Evolutionary conservation across 2,113 vertebrate genomes (phyloP), one percentile per base, ranked within the genome.

Genomic region (Nothoprocta perdicaria): DNA sequence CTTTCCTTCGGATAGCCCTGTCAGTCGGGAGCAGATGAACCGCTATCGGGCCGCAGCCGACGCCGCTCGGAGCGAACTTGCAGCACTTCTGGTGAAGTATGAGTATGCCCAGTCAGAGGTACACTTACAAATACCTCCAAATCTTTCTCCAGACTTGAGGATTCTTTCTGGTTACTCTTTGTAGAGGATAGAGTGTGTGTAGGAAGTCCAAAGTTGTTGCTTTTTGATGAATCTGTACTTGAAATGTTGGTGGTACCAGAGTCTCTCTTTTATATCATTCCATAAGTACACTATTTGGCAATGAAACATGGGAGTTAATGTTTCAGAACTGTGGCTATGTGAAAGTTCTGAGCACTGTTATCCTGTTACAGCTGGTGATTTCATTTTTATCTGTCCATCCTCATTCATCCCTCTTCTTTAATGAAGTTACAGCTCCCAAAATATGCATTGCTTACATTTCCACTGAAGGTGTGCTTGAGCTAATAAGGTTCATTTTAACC

Each of bases 41-140:
- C 97, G 80, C 76, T 98, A 98, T 87, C 95, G 97, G 92, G 93
- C 95, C 85, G 95, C 97, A 75, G 97, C 98, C 21, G 98, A 98
- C 96, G 96, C 93, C 17, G 96, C 97, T 50, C 96, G 90, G 31
- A 98, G 98, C 92, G 98, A 98, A 63, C 97, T 98, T 38, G 98
- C 98, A 29, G 98, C 97, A 4, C 96, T 97, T 71, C 91, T 95
- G 60, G 97, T 98, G 92, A 98, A 97, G 93, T 97, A 97, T 62
- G 97, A 97, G 66, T 97, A 65, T 75, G 90, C 96, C 74, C 97
- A 98, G 66, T 94, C 97, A 69, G 97, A 98, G 98, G 98, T 98
- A 95, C 8, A 24, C 74, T 68, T 85, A 58, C 83, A 94, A 82
- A 84, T 77, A 69, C 40, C 81, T 78, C 43, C 8, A 83, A 93